Base-by-base conservation (phyloP, 1,140 invertebrate species). In the Artemia franciscana region DNA sequence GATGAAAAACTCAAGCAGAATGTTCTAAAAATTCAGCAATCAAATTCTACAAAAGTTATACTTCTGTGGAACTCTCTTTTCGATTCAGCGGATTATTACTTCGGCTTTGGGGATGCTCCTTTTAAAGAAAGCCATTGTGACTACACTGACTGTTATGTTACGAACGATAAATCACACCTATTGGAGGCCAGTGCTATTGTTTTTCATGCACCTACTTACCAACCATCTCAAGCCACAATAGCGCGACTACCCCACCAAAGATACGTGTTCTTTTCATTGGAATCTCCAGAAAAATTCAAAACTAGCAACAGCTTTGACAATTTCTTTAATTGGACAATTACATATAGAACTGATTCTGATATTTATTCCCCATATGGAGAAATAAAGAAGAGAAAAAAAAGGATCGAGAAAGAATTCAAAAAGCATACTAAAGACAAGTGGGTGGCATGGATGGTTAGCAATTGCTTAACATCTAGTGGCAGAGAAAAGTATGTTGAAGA, bases 371-470 rank as follows among this genome's bases (percentile, higher is more conserved):
- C 30, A 7, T 39, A 39, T n/a, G 30, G 30, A 7, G 30, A n/a
- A 7, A 7, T 39, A 7, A 7, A 39, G 30, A 7, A 7, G 7
- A 39, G n/a, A n/a, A n/a, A 7, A 39, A 7, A 39, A 7, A 39
- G 30, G 7, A n/a, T 39, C n/a, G 30, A n/a, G 30, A 39, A 39
- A 7, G 30, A 7, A n/a, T 39, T n/a, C n/a, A n/a, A 7, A 7
- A 7, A 7, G 7, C 7, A 62, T 26, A 63, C 64, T 3, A 70
- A 68, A 64, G 67, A n/a, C 5, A 70, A 66, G 58, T 51, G 64
- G 23, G 70, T 68, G 2, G 70, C 73, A 5, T 77, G 75, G 75
- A 67, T 76, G 23, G 75, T 76, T 2, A 73, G 71, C 24, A 76
- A 79, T 63, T 79, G 77, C 68, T 59, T 64, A 7, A 68, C 71